A percentile compares a stretch with the other conserved stretches of the same genome.
phyloP scores from a whole-genome alignment of 2,888 invertebrate genomes.

The Cinara cedri region DNA sequence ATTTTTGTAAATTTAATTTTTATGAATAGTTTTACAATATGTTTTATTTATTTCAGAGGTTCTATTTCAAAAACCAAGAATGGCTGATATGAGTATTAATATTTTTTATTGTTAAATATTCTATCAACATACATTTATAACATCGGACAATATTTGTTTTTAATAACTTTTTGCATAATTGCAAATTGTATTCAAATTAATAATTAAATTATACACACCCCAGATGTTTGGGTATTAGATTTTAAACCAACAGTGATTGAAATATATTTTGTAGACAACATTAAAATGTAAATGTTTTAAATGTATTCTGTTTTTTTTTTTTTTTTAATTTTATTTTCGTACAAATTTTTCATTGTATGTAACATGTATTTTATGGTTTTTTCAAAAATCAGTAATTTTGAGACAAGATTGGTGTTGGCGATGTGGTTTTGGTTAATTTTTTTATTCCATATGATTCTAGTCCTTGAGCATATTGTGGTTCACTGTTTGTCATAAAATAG shows the following conservation, averaged over 20 bases:
- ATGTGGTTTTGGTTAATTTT: background rate
- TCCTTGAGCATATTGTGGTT: slow-evolving; percentile 75
- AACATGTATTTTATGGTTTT: background rate
- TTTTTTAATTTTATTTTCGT: slow-evolving; percentile 1
- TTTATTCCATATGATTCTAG: background rate
- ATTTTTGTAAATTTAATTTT: background rate
- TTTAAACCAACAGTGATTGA: slow-evolving; percentile 4
- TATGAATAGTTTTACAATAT: background rate
- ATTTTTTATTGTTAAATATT: background rate
- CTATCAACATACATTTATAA: background rate
- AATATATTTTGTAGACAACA: slow-evolving; percentile 9
- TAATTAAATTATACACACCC: slow-evolving; percentile 4
- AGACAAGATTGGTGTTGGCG: background rate
- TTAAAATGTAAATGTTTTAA: slow-evolving; percentile 7
- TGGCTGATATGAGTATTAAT: slow-evolving; percentile 1
- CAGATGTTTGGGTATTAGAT: background rate
- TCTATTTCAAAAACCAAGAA: slow-evolving; percentile 64
- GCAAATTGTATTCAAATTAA: slow-evolving; percentile 18
- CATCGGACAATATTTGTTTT: slow-evolving; percentile 9
- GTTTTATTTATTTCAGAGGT: slow-evolving; percentile 62
- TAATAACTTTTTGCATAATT: background rate
- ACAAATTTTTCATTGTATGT: background rate
- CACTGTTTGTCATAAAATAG: slow-evolving; percentile 81
- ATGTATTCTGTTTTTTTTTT: slow-evolving; percentile 6
- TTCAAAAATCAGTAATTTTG: background rate